Evolutionary conservation across 2,113 vertebrate genomes (phyloP).

Genomic region (Marcusenius ussheri): DNA sequence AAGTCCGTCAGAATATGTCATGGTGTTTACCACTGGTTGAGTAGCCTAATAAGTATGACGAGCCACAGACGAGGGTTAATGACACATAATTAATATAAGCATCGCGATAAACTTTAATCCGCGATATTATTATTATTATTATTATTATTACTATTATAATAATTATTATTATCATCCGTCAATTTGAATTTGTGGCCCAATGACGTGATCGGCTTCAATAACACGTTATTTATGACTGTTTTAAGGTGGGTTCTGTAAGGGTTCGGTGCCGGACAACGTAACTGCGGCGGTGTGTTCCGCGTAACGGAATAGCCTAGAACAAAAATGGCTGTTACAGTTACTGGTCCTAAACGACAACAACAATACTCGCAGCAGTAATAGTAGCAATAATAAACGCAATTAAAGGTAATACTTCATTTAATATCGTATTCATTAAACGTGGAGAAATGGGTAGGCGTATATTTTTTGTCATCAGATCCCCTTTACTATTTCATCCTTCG

Average conservation of each 20-base stretch:
- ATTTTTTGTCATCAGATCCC: slow-evolving; percentile 17
- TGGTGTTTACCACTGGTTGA: background rate
- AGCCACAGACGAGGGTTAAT: background rate
- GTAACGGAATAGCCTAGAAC: background rate
- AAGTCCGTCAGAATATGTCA: background rate
- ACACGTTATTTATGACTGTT: background rate
- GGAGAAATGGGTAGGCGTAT: background rate
- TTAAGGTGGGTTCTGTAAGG: background rate
- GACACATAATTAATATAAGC: background rate
- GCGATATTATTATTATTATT: background rate
- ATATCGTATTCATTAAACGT: background rate
- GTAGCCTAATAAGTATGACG: background rate
- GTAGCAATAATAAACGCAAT: background rate
- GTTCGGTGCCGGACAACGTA: background rate
- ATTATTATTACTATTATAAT: background rate
- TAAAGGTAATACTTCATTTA: background rate
- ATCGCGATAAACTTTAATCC: background rate
- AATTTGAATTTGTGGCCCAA: background rate
- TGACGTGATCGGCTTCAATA: background rate
- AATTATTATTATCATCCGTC: background rate
- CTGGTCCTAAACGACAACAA: background rate
- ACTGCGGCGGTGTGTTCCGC: background rate
- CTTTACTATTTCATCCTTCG: slow-evolving; percentile 34
- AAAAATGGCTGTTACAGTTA: background rate
- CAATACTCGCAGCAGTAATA: background rate